Conservation (phyloP, 2,113 vertebrate genomes). For the Equus przewalskii region DNA sequence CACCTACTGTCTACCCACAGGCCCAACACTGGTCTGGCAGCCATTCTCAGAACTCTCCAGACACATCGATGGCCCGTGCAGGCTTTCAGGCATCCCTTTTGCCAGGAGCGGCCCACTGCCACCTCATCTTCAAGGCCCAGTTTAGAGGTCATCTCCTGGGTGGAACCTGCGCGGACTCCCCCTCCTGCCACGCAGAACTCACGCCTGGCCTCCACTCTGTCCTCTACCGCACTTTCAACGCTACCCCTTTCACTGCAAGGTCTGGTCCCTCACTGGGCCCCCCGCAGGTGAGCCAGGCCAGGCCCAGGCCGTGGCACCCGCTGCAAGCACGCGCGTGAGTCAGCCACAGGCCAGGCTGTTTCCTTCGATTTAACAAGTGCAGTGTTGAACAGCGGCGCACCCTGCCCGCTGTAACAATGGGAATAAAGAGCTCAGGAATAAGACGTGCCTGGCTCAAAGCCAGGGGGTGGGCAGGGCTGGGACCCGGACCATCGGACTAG, state of each 20-base stretch:
- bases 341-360: background rate
- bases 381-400: background rate
- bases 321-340: background rate
- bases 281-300: background rate
- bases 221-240: background rate
- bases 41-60: background rate
- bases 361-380: conserved; percentile 60
- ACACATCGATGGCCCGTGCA: background rate
- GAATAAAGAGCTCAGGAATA: conserved; percentile 3
- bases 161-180: background rate
- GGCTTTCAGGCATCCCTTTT: background rate
- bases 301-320: background rate
- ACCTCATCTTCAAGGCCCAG: background rate
- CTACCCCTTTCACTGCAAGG: background rate
- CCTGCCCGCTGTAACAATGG: conserved; percentile 52
- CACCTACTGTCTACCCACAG: background rate
- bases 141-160: background rate
- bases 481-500: background rate
- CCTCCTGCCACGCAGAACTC: background rate
- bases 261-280: background rate
- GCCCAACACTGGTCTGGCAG: accelerated
- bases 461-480: background rate
- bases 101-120: background rate
- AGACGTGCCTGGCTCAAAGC: conserved; percentile 59
- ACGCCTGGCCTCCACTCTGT: background rate